Evolutionary conservation across 2,113 vertebrate genomes (phyloP).

Genomic region (Prunella himalayana): DNA sequence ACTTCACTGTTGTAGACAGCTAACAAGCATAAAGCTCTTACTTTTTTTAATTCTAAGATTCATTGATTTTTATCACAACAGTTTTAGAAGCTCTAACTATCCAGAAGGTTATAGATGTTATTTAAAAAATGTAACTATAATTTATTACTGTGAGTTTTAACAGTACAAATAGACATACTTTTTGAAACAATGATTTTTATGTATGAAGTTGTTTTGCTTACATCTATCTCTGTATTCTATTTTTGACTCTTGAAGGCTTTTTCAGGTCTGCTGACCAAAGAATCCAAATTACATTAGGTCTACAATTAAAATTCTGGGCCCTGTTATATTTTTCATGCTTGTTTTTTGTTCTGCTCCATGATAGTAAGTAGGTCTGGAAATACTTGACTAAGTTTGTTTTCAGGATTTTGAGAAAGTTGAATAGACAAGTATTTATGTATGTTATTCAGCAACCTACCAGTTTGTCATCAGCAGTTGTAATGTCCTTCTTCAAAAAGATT

Average conservation of each 20-base stretch:
- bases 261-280: constrained; percentile 4
- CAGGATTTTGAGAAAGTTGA: neutral
- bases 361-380: neutral
- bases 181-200: neutral
- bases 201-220: neutral
- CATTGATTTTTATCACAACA: constrained; percentile 69
- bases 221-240: neutral
- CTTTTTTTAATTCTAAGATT: constrained; percentile 60
- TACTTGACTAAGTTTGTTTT: neutral
- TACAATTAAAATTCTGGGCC: neutral
- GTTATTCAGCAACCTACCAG: neutral
- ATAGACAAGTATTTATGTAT: neutral
- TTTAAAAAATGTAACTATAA: constrained; percentile 27
- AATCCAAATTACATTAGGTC: neutral
- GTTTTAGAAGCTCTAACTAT: constrained; percentile 66
- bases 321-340: neutral
- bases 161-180: neutral
- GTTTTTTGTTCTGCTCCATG: neutral
- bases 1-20: constrained; percentile 67
- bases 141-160: constrained; percentile 36
- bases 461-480: neutral
- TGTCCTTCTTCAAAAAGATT: neutral
- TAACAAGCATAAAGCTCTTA: constrained; percentile 67
- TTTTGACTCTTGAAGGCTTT: constrained; percentile 12
- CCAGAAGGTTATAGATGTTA: constrained; percentile 46